Percentiles rank a stretch among this genome's conserved stretches.
phyloP scores from a whole-genome alignment of 2,888 invertebrate genomes.

The Pocota personata region DNA sequence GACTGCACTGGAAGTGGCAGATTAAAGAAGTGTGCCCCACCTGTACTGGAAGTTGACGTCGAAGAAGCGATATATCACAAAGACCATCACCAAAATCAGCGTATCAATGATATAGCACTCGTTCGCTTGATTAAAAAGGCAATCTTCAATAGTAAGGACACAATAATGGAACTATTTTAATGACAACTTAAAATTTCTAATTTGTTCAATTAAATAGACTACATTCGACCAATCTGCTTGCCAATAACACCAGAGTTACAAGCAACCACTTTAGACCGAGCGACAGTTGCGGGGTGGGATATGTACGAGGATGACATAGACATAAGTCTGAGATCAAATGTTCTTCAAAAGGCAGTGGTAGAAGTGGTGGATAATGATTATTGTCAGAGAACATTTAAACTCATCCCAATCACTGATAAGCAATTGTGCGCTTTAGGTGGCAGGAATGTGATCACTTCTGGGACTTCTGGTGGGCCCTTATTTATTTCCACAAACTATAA shows the following conservation, averaged over 20 bases:
- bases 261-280: conserved; percentile 56
- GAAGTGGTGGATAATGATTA: conserved; percentile 65
- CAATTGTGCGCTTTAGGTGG: conserved; percentile 85
- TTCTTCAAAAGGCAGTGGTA: conserved; percentile 76
- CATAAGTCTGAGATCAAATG: conserved; percentile 63
- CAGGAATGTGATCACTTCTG: conserved; percentile 50
- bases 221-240: conserved; percentile 79
- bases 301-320: conserved; percentile 75
- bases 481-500: conserved; percentile 74
- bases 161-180: too few relatives aligned
- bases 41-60: conserved; percentile 80
- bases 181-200: too few relatives aligned
- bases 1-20: too few relatives aligned
- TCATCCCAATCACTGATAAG: conserved; percentile 76
- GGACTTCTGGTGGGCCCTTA: conserved; percentile 76
- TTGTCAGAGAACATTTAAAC: conserved; percentile 79
- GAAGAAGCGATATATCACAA: conserved; percentile 83
- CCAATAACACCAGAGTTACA: conserved; percentile 76
- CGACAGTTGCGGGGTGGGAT: conserved; percentile 80
- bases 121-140: conserved; percentile 81
- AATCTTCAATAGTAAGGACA: conserved; percentile 75
- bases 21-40: too few relatives aligned
- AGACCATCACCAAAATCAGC: conserved; percentile 81
- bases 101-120: conserved; percentile 86
- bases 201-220: conserved; percentile 52